Base-by-base conservation (phyloP, 2,113 vertebrate species). In the Herpailurus yagouaroundi region DNA sequence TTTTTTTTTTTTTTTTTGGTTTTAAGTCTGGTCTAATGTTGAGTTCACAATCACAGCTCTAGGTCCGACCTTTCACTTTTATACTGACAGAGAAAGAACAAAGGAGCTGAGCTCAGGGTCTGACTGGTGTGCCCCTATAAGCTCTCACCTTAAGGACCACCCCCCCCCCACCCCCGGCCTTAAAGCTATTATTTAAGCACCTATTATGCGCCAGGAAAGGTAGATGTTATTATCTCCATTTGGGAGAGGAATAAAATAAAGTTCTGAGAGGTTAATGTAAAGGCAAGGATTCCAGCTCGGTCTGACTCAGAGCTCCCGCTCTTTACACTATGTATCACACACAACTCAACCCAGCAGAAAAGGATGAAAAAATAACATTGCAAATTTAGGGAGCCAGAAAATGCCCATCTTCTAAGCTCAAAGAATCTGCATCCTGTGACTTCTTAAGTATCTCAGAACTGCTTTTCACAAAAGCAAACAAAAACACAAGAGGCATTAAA, bases 381-480 rank as follows among this genome's bases (percentile, higher is more conserved):
- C 23, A 68, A 27, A 81, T 52, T 93, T 81, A 93, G 52, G 73
- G 63, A 95, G 12, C 68, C 82, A 36, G 64, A 60, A 84, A 92
- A 79, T 79, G 68, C 29, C 64, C 50, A 89, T 60, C 52, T 36
- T 96, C 15, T 74, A 41, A 81, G 55, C 64, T 88, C 71, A 63
- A 92, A 94, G 31, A 33, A 64, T 89, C 36, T 81, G 45, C 8
- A 77, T 60, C 69, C 31, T 82, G 15, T n/a, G 52, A 92, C 16
- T 86, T 77, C 45, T 15, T 93, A 87, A 55, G 66, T 77, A 84
- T 71, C 73, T 69, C 48, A 64, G 69, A 74, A 29, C 69, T 85
- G 25, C 14, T 90, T 92, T 82, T 89, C 83, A 96, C 38, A 83
- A 87, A 89, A 89, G 69, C 12, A 74, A 79, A 36, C 80, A 57